phyloP scores from a whole-genome alignment of 2,797 vertebrate genomes.

The Poecilia picta region DNA sequence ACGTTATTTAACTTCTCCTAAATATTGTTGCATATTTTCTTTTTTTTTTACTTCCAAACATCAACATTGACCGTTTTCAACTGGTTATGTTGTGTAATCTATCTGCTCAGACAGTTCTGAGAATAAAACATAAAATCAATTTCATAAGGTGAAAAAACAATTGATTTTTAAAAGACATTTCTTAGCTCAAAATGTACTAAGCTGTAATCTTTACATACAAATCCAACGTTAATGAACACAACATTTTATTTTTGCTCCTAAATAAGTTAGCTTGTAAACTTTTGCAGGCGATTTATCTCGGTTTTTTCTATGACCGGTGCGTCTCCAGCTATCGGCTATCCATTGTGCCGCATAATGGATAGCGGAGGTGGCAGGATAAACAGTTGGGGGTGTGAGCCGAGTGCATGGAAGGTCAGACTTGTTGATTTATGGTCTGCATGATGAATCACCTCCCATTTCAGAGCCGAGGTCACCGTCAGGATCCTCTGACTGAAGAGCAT shows the following conservation, averaged over 20 bases:
- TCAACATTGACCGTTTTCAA: background rate
- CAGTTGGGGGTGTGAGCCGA: conserved; percentile 66
- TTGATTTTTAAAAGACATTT: background rate
- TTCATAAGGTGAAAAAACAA: background rate
- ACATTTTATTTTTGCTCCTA: background rate
- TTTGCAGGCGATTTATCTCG: conserved; percentile 2
- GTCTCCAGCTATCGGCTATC: conserved; percentile 41
- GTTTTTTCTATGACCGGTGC: conserved; percentile 2
- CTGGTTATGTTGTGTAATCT: background rate
- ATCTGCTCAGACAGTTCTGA: background rate
- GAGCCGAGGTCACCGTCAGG: conserved; percentile 67
- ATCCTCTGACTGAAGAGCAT: conserved; percentile 68
- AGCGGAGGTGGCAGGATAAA: conserved; percentile 65
- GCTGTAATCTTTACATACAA: background rate
- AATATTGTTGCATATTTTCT: too few relatives aligned
- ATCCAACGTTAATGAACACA: background rate
- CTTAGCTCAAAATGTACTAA: background rate
- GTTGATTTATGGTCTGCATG: conserved; percentile 77
- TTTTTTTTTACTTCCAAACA: background rate
- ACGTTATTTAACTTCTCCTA: too few relatives aligned
- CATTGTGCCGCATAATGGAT: conserved; percentile 60
- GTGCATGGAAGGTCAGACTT: conserved; percentile 71
- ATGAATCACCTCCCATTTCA: conserved; percentile 77
- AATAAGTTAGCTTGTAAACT: background rate
- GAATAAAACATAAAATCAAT: background rate